phyloP scores from a whole-genome alignment of 2,888 invertebrate species.

The Hirtodrosophila confusa region DNA sequence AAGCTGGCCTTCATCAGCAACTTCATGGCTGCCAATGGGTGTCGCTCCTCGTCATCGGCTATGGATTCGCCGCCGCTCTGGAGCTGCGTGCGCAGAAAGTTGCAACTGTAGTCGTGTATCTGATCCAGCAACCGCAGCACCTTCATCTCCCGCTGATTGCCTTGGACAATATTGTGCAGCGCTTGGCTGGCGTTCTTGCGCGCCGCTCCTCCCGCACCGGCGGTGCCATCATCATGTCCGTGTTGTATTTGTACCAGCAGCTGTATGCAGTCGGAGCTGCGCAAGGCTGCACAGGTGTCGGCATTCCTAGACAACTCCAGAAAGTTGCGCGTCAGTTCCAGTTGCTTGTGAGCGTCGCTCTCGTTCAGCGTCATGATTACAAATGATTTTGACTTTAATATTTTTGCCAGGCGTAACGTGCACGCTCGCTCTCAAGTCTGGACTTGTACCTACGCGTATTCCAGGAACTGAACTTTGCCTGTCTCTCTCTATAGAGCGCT shows the following conservation, averaged over 20 bases:
- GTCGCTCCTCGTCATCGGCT: slow-evolving; percentile 90
- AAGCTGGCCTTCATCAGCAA: slow-evolving; percentile 98
- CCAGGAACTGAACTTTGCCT: slow-evolving; percentile 33
- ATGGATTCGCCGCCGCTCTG: slow-evolving; percentile 86
- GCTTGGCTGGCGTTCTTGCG: slow-evolving; percentile 94
- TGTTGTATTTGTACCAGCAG: slow-evolving; percentile 95
- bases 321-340: slow-evolving; percentile 94
- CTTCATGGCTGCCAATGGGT: slow-evolving; percentile 95
- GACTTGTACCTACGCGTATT: slow-evolving; percentile 23
- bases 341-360: slow-evolving; percentile 92
- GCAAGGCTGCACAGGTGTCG: slow-evolving; percentile 96
- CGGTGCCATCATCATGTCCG: slow-evolving; percentile 89
- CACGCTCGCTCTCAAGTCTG: background rate
- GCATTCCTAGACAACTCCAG: slow-evolving; percentile 95
- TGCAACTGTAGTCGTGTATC: slow-evolving; percentile 92
- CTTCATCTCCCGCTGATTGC: slow-evolving; percentile 95
- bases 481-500: slow-evolving; percentile 13
- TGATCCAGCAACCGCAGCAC: slow-evolving; percentile 95
- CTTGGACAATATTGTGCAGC: slow-evolving; percentile 95
- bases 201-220: slow-evolving; percentile 86
- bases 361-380: slow-evolving; percentile 65
- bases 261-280: slow-evolving; percentile 96
- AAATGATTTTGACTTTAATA: slow-evolving; percentile 29
- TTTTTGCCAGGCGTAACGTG: slow-evolving; percentile 8
- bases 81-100: slow-evolving; percentile 86